Percentiles rank a stretch among this genome's conserved stretches.
These are phyloP conservation scores for Drosophila neoperkinsi DNA, from an alignment of 2,888 invertebrate species.

Conservation along the genomic window DNA sequence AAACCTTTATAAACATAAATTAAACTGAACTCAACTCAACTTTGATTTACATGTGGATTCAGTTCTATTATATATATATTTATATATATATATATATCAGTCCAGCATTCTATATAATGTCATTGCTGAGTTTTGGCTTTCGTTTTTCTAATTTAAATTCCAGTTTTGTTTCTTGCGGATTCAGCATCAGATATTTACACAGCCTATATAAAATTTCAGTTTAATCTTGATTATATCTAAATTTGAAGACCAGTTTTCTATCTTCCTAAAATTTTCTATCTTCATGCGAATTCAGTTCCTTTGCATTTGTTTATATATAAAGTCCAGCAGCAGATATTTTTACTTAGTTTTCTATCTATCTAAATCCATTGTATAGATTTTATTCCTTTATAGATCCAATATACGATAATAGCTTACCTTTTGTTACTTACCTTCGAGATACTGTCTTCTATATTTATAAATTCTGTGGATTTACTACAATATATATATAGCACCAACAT, in stretches of 20 bases:
- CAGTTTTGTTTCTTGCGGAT: not conserved
- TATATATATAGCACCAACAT: not conserved
- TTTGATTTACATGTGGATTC: no score
- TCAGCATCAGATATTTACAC: not conserved
- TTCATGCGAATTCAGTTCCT: not conserved
- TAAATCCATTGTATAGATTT: not conserved
- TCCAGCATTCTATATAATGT: no score
- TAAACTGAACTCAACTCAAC: not conserved
- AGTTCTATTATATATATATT: not conserved
- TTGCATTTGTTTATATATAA: no score
- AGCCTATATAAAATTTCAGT: no score
- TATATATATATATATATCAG: not conserved
- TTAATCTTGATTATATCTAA: no score
- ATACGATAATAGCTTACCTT: not conserved
- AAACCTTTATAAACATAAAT: slow-evolving; percentile 38
- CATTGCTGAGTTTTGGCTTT: not conserved
- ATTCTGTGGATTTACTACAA: not conserved
- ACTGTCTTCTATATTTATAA: not conserved
- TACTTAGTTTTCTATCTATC: not conserved
- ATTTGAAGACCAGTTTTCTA: not conserved
- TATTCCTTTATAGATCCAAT: not conserved
- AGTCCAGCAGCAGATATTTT: no score
- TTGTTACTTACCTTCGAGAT: not conserved
- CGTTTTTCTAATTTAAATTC: not conserved
- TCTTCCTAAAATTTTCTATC: not conserved